Evolutionary conservation across 2,797 vertebrate species (phyloP), one percentile per base, ranked within the genome.

Genomic region (Emydoidea blandingii): DNA sequence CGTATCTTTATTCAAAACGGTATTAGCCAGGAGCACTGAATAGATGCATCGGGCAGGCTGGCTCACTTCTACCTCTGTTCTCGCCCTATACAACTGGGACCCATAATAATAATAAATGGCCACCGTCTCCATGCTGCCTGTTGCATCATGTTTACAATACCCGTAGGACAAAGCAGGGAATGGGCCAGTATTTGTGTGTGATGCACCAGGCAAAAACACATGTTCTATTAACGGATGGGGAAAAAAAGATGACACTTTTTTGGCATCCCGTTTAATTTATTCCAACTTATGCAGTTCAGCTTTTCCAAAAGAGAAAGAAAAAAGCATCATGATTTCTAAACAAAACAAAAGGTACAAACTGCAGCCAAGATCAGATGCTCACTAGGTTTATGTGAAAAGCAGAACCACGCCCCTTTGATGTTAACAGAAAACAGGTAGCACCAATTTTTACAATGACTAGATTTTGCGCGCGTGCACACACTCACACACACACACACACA

Each of bases 191-290:
- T 87, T 50, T 44, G 9, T 0, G 0, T n/a, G 44, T 15, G 23
- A 95, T 83, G 78, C 54, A 89, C 79, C 68, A 94, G 81, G 53
- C 62, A 87, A 95, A 76, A 50, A 86, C 89, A 79, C 0, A 0
- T 4, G 4, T 81, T 79, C 85, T 76, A 37, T 3, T 8, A 92
- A 94, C 23, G 86, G 74, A 93, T 49, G 27, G n/a, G 47, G 44
- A 59, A 76, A 41, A 41, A 76, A 91, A 93, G 65, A 92, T 83
- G 84, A 85, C 59, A 85, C 41, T 78, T 94, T 97, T 95, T 86
- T 95, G 93, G 95, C 87, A 95, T 96, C 93, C 93, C 87, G 72
- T 97, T 97, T 97, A 96, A 97, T 97, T 97, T 97, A 97, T 97
- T 97, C 87, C 94, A 96, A 93, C 78, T 94, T 89, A 94, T 76